These are phyloP conservation scores for Peromyscus nudipes DNA, from an alignment of 2,797 vertebrate species.

Conservation along the genomic window DNA sequence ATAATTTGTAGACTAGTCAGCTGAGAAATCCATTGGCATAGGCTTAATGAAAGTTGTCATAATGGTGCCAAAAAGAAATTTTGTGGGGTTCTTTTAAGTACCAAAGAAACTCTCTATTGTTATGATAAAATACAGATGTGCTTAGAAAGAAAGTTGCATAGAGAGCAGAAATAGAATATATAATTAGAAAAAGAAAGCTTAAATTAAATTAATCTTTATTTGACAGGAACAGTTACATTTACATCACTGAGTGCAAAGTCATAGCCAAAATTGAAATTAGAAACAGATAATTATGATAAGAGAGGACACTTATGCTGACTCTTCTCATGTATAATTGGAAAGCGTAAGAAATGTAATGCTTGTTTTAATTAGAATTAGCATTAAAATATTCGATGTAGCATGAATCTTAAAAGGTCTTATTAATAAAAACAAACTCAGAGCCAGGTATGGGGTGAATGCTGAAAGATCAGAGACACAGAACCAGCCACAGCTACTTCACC, in stretches of 20 bases:
- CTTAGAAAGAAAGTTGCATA: slow-evolving; percentile 89
- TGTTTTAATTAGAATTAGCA: slow-evolving; percentile 90
- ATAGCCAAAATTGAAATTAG: slow-evolving; percentile 93
- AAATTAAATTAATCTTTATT: slow-evolving; percentile 94
- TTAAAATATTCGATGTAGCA: slow-evolving; percentile 81
- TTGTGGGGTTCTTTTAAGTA: slow-evolving; percentile 84
- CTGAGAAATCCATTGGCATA: slow-evolving; percentile 87
- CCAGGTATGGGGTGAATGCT: too few relatives aligned
- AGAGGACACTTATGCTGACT: slow-evolving; percentile 90
- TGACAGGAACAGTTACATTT: slow-evolving; percentile 93
- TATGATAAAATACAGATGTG: slow-evolving; percentile 92
- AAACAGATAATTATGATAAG: slow-evolving; percentile 94
- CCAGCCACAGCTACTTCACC: too few relatives aligned
- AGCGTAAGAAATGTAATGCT: slow-evolving; percentile 88
- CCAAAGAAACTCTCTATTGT: slow-evolving; percentile 85
- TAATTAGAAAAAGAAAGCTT: slow-evolving; percentile 92
- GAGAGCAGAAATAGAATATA: slow-evolving; percentile 92
- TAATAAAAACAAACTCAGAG: too few relatives aligned
- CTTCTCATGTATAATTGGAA: slow-evolving; percentile 90
- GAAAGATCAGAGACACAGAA: too few relatives aligned
- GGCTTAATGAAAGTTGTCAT: slow-evolving; percentile 78
- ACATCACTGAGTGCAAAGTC: slow-evolving; percentile 91
- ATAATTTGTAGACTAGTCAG: slow-evolving; percentile 85
- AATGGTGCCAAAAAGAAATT: slow-evolving; percentile 86
- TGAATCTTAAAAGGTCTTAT: too few relatives aligned